Base-by-base conservation (phyloP, 2,888 invertebrate genomes). In the Endotricha flammealis region DNA sequence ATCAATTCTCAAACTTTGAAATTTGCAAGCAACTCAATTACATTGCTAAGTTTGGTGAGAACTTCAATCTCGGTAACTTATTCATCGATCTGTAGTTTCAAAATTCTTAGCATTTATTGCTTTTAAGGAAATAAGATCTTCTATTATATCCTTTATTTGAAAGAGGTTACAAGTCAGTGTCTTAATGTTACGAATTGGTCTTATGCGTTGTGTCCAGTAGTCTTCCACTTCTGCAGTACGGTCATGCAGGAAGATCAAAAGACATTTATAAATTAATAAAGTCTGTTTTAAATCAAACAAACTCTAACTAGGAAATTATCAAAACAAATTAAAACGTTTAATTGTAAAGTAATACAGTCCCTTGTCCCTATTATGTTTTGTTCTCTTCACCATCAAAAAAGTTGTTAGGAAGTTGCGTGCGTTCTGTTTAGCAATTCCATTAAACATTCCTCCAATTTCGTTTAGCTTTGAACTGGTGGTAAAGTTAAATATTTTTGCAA, bases 11-110 rank as follows among this genome's bases (percentile, higher is more conserved):
- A 29, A 69, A 68, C 61, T 62, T 69, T 32, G 39, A 37, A 53
- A 61, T 62, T 57, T 53, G 50, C 42, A 44, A 57, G 53, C 42
- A 58, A 68, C 65, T 66, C 50, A 60, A 68, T 69, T 66, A 62
- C 47, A 48, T 50, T 47, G 58, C 56, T 53, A 45, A 62, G 57
- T 57, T 61, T 51, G 48, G 45, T 39, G 46, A 39, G 51, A 60
- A 67, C 57, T 67, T 65, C 50, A 42, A 48, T 56, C 46, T 48
- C 44, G 46, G 46, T 57, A 63, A 70, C 59, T 66, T 63, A 62
- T 64, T 67, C 57, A 63, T 61, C 47, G 50, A 56, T 53, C 44
- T 48, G 45, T 42, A 45, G 50, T 50, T 58, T 49, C 44, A 43
- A 46, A 53, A 46, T 53, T 54, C 47, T 36, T 63, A 57, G 47